Evolutionary conservation across 2,113 vertebrate genomes (phyloP).

Genomic region (Uria lomvia): DNA sequence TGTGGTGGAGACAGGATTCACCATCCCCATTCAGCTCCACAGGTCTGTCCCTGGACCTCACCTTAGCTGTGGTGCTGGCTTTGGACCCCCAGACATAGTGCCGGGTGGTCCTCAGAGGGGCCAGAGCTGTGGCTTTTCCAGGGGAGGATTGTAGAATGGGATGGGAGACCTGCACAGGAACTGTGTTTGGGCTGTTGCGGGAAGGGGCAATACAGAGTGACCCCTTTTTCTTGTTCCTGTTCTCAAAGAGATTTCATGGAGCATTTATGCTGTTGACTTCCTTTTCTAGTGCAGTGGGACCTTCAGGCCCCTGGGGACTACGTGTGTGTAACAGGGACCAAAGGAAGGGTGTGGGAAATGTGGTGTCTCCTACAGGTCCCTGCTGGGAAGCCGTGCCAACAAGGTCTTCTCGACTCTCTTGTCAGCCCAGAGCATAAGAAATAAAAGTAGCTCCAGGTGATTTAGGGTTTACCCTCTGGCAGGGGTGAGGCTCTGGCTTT

Average conservation of each 20-base stretch:
- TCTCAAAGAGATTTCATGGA: background rate
- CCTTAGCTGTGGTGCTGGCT: background rate
- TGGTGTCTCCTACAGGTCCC: background rate
- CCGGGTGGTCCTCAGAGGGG: background rate
- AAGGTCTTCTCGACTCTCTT: background rate
- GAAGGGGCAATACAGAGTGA: background rate
- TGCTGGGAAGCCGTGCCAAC: background rate
- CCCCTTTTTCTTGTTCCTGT: background rate
- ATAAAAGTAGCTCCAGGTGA: background rate
- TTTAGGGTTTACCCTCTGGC: background rate
- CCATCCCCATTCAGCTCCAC: background rate
- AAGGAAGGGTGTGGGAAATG: background rate
- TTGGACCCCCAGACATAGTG: background rate
- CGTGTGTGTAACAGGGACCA: background rate
- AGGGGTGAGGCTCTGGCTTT: background rate
- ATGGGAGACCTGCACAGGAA: background rate
- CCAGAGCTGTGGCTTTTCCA: background rate
- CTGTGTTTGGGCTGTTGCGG: accelerated
- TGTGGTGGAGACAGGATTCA: background rate
- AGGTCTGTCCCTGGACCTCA: background rate
- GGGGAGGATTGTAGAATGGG: background rate
- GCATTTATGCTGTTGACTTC: background rate
- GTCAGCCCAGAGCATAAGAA: background rate
- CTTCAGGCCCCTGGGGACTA: background rate
- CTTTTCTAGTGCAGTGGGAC: background rate